Base-by-base conservation (phyloP, 2,113 vertebrate genomes). In the Fulmarus glacialis region DNA sequence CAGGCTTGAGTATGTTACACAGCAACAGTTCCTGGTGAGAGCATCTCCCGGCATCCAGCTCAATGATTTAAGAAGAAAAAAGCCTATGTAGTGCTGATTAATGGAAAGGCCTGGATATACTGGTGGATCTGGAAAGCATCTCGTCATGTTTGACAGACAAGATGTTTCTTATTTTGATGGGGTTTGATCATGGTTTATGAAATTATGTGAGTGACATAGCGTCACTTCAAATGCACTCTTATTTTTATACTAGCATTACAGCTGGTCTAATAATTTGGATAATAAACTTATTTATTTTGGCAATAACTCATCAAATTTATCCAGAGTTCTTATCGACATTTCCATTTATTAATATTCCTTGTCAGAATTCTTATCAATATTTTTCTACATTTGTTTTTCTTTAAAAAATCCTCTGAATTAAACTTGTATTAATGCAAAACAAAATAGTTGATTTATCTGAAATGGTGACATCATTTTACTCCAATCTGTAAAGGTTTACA, bases 101-200 rank as follows among this genome's bases (percentile, higher is more conserved):
- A 96, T 94, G 91, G 78, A 58, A 94, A 79, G 58, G 48, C 66
- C 73, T 91, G 91, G 27, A 24, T 94, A 36, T n/a, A 34, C 82
- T 82, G 70, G 74, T 80, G 47, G 50, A 34, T 95, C 95, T 96
- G 94, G 93, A 97, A 94, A 95, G 74, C 94, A 63, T 97, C 95
- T 96, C 21, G 2, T 79, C 74, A 82, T 80, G 78, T 95, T 78
- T 96, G 94, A 96, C 93, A 97, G 89, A 77, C 29, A 88, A 93
- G 71, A 90, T 82, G 78, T 77, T 96, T 97, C 91, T 88, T 95
- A 93, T 86, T 96, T 93, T 95, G 84, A 82, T 78, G 93, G 82
- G 87, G 94, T 96, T 95, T 96, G 81, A 95, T 96, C 84, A 85
- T 62, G 91, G 87, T 95, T 96, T 96, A 91, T 92, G 78, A 94